Evolutionary conservation across 2,797 vertebrate species (phyloP).

Genomic region (Sternotherus odoratus): DNA sequence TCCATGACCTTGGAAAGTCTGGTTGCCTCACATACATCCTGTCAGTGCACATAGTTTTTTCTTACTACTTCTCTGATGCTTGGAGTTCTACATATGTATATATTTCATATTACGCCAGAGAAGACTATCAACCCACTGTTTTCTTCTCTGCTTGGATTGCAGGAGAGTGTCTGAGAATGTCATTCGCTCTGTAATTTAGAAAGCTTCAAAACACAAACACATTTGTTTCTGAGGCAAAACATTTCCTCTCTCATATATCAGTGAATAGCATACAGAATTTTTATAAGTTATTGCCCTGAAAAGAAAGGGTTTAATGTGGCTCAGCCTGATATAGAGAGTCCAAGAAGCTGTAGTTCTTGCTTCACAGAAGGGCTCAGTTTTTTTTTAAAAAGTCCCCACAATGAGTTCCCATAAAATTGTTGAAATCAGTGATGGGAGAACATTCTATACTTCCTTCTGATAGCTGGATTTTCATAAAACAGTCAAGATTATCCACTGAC

Average conservation of each 20-base stretch:
- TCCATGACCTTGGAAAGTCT: neutral
- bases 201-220: neutral
- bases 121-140: neutral
- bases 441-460: neutral
- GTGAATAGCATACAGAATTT: neutral
- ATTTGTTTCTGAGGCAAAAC: neutral
- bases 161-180: neutral
- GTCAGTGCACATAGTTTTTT: neutral
- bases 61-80: neutral
- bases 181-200: neutral
- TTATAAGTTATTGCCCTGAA: neutral
- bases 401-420: neutral
- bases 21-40: neutral
- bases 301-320: neutral
- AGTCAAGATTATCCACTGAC: neutral
- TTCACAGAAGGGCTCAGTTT: neutral
- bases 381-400: neutral
- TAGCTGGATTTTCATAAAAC: neutral
- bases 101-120: neutral
- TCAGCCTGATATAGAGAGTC: neutral
- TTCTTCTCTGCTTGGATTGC: neutral
- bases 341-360: neutral
- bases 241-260: neutral
- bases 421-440: neutral
- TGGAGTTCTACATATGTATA: rapidly evolving